Base-by-base conservation (phyloP, 2,888 invertebrate genomes). In the Tetramorium bicarinatum region DNA sequence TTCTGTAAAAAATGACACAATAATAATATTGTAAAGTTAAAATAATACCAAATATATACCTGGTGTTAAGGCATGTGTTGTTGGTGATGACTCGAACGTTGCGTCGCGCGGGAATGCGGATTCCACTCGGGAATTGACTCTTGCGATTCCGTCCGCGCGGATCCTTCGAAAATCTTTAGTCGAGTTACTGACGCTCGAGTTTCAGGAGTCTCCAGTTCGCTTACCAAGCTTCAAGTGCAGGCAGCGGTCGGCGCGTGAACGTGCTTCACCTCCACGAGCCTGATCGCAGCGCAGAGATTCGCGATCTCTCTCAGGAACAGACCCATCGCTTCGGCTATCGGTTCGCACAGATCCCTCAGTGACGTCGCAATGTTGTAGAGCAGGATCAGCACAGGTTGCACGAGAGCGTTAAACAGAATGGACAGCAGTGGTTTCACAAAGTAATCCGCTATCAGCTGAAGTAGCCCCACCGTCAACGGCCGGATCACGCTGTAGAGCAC, bases 321-420 rank as follows among this genome's bases (percentile, higher is more conserved):
- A 0, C 96, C 96, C 34, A 96, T 72, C 0, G 95, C 95, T 89
- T 96, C 95, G 0, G 97, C 96, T 21, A 97, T 91, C 0, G 97
- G 97, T 83, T 96, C 96, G 91, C 96, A 95, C 85, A 97, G 95
- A 93, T 96, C 96, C 38, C 96, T 95, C 44, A 96, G 59, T 1
- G 97, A 97, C 2, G 96, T 96, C 38, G 96, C 95, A 52, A 96
- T 94, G 92, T 97, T 97, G 88, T 96, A 96, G 13, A 96, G 89
- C 89, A 97, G 96, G 91, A 97, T 97, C 87, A 97, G 93, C 52
- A 96, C 94, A 21, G 97, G 97, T 92, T 97, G 97, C 86, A 97
- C 93, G 64, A 96, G 91, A 4, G 96, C 97, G 95, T 97, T 97
- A 91, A 96, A 97, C 41, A 96, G 76, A 59, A 96, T 96, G 8